Percentiles rank a stretch among this genome's conserved stretches.
phyloP scores from a whole-genome alignment of 2,113 vertebrate genomes.

The Agelaius phoeniceus region DNA sequence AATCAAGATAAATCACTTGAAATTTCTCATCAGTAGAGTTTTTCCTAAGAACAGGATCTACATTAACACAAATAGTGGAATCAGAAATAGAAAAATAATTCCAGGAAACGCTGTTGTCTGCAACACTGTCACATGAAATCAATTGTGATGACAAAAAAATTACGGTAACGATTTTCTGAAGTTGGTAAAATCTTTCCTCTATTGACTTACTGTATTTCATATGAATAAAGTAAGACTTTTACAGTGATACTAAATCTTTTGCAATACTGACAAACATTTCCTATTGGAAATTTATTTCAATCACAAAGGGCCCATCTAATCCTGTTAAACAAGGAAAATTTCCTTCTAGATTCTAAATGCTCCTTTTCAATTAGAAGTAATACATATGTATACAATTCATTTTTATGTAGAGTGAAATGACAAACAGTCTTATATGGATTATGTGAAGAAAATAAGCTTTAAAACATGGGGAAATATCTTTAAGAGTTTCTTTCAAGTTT shows the following conservation, averaged over 20 bases:
- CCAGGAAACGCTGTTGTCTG: neutral
- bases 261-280: neutral
- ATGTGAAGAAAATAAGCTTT: neutral
- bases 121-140: neutral
- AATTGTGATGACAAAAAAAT: neutral
- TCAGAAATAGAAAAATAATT: neutral
- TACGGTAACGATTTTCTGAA: neutral
- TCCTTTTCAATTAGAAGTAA: neutral
- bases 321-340: neutral
- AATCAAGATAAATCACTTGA: neutral
- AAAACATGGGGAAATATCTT: neutral
- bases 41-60: neutral
- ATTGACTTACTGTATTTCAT: neutral
- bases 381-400: accelerated
- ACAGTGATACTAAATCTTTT: neutral
- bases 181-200: neutral
- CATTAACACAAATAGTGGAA: neutral
- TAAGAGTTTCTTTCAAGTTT: neutral
- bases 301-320: neutral
- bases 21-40: neutral
- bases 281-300: neutral
- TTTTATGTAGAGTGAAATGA: neutral
- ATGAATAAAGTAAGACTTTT: neutral
- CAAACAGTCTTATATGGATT: neutral
- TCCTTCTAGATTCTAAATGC: neutral